Percentiles rank a stretch among this genome's conserved stretches.
Evolutionary conservation across 2,888 invertebrate genomes (phyloP).

Genomic region (Pristionchus mayeri): DNA sequence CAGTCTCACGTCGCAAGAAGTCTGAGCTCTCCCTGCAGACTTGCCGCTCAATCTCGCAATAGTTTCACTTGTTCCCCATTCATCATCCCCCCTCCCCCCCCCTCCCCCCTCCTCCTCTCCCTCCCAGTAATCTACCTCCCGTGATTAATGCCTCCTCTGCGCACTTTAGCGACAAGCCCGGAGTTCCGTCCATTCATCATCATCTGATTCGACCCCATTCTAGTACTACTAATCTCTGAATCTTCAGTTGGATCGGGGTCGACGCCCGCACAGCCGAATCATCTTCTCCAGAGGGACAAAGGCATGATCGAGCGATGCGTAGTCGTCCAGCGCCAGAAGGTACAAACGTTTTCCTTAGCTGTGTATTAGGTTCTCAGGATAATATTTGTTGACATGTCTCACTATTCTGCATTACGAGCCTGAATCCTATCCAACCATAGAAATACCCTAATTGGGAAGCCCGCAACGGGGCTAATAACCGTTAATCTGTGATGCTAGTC

Average conservation of each 20-base stretch:
- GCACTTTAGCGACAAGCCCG: too few relatives aligned
- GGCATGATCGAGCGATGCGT: conserved; percentile 73
- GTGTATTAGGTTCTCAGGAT: too few relatives aligned
- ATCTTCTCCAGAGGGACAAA: conserved; percentile 52
- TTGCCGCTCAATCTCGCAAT: conserved; percentile 38
- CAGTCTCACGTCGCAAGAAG: neutral
- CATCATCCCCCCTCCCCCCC: neutral
- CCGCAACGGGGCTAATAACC: too few relatives aligned
- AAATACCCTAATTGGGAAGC: too few relatives aligned
- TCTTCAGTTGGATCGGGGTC: conserved; percentile 28
- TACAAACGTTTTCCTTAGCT: too few relatives aligned
- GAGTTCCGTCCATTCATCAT: conserved; percentile 38
- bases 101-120: neutral
- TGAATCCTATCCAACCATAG: too few relatives aligned
- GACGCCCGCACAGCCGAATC: conserved; percentile 29
- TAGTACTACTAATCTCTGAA: neutral
- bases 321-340: conserved; percentile 67
- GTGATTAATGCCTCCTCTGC: conserved; percentile 10
- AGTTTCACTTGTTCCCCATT: conserved; percentile 41
- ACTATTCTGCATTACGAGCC: too few relatives aligned
- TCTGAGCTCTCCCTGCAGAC: neutral
- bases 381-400: too few relatives aligned
- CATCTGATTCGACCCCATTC: neutral
- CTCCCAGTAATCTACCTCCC: conserved; percentile 31
- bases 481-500: too few relatives aligned